These are phyloP conservation scores for Clunio marinus DNA, from an alignment of 2,888 invertebrate species.

Conservation along the genomic window DNA sequence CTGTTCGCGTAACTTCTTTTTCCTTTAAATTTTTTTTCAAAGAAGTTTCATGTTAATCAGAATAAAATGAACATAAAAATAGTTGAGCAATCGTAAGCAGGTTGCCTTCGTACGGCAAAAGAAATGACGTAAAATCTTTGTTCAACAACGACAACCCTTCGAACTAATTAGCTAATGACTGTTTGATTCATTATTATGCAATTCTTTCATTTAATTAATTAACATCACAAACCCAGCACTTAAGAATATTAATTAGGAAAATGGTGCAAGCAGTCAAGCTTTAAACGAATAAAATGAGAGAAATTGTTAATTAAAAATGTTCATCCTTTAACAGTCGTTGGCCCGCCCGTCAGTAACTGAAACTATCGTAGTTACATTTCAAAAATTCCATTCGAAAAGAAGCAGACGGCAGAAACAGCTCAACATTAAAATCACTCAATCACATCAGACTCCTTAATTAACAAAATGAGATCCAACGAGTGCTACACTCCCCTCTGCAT, in stretches of 20 bases:
- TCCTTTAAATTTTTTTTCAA: no score
- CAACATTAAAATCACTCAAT: slow-evolving; percentile 31
- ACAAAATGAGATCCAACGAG: slow-evolving; percentile 38
- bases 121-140: no score
- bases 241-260: slow-evolving; percentile 10
- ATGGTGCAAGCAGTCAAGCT: no score
- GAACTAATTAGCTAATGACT: slow-evolving; percentile 15
- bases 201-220: slow-evolving; percentile 18
- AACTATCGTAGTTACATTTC: not conserved
- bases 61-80: no score
- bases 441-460: slow-evolving; percentile 39
- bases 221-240: slow-evolving; percentile 1
- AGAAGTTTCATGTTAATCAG: no score
- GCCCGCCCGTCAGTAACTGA: no score
- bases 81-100: no score
- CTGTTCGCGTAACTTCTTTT: no score
- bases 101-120: no score
- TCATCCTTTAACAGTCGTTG: not conserved
- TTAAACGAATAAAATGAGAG: no score
- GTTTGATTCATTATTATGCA: slow-evolving; percentile 3
- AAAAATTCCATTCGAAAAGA: not conserved
- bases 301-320: slow-evolving; percentile 2
- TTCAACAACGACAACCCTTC: not conserved
- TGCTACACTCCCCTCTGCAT: not conserved
- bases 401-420: not conserved